These are phyloP conservation scores for Philereme transversata DNA, from an alignment of 2,888 invertebrate genomes.

Conservation along the genomic window DNA sequence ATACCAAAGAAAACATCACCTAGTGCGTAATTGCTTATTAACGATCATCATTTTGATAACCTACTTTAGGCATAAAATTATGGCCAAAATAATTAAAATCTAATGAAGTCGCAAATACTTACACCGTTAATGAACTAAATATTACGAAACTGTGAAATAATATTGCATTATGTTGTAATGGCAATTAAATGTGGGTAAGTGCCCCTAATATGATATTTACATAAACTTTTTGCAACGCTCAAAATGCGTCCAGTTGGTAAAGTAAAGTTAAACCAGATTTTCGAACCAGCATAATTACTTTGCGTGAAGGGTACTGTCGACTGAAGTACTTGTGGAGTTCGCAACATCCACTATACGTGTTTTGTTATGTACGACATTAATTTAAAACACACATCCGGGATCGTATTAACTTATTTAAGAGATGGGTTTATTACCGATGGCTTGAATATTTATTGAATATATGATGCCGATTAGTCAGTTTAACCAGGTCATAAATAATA, in stretches of 20 bases:
- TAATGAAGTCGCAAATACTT: slow-evolving; percentile 6
- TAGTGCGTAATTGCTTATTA: too few relatives aligned
- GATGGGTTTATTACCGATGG: too few relatives aligned
- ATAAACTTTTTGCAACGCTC: slow-evolving; percentile 31
- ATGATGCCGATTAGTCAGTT: too few relatives aligned
- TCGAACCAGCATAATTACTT: slow-evolving; percentile 32
- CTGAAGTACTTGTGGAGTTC: background rate
- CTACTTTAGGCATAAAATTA: slow-evolving; percentile 12
- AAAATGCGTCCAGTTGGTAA: slow-evolving; percentile 22
- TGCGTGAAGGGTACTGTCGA: slow-evolving; percentile 2
- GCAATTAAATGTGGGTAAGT: slow-evolving; percentile 33
- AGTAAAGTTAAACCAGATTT: slow-evolving; percentile 33
- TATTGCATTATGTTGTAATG: slow-evolving; percentile 34
- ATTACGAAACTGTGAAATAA: slow-evolving; percentile 19
- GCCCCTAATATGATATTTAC: slow-evolving; percentile 31
- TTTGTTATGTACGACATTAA: too few relatives aligned
- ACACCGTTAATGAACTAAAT: slow-evolving; percentile 25
- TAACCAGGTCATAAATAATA: too few relatives aligned
- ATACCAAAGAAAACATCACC: too few relatives aligned
- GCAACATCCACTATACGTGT: too few relatives aligned
- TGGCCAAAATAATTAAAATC: slow-evolving; percentile 5
- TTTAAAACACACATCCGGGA: too few relatives aligned
- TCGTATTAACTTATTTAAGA: too few relatives aligned
- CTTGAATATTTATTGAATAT: too few relatives aligned
- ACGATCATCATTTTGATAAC: slow-evolving; percentile 16